Conservation (phyloP, 92 coral and sea anemone species). For the Heteractis magnifica region DNA sequence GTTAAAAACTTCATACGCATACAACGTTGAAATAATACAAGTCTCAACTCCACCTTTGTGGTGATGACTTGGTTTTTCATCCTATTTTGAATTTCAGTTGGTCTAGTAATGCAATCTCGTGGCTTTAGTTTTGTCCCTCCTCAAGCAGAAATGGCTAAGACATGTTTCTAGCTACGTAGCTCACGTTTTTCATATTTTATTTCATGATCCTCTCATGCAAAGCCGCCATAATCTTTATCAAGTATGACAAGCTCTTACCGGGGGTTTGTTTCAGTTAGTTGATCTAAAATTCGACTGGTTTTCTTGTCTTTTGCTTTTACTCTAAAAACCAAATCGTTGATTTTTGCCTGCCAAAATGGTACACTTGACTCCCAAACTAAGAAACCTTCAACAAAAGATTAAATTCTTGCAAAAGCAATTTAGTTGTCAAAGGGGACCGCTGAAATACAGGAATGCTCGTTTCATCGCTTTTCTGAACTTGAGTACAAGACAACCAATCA, state of each 20-base stretch:
- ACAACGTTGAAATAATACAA: too few relatives aligned
- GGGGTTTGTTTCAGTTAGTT: neutral
- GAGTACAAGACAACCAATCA: slow-evolving; percentile 27
- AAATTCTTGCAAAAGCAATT: slow-evolving; percentile 4
- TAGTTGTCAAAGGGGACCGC: neutral
- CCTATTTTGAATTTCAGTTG: neutral
- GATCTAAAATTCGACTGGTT: too few relatives aligned
- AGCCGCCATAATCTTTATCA: neutral
- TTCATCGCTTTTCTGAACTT: slow-evolving; percentile 33
- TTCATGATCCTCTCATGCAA: neutral
- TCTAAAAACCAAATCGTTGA: too few relatives aligned
- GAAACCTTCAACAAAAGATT: neutral
- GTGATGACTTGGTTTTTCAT: too few relatives aligned
- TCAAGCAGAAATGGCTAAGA: neutral
- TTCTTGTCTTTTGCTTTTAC: too few relatives aligned
- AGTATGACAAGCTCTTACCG: neutral
- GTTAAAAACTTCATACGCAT: too few relatives aligned
- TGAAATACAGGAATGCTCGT: slow-evolving; percentile 23
- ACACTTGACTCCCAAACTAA: neutral
- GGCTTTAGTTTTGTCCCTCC: neutral
- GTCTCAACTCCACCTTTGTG: too few relatives aligned
- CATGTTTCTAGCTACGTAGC: neutral
- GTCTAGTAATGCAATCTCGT: neutral
- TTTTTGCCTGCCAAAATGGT: too few relatives aligned
- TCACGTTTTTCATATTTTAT: neutral